phyloP scores from a whole-genome alignment of 2,113 vertebrate species.

The Saguinus imperator region DNA sequence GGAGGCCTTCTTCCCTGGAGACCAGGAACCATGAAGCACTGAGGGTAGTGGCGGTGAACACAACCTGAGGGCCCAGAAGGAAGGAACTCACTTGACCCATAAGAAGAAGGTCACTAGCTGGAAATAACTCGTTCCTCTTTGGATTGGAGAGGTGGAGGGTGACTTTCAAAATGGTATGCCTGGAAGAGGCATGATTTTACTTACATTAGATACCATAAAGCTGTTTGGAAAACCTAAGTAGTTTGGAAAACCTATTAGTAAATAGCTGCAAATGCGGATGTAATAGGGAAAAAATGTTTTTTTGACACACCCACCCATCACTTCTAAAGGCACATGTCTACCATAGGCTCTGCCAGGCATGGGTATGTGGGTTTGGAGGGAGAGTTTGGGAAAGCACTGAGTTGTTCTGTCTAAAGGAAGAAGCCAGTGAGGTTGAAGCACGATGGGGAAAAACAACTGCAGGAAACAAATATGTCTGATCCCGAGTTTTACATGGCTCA shows the following conservation, averaged over 20 bases:
- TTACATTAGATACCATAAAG: neutral
- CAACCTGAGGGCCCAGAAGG: neutral
- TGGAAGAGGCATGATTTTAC: neutral
- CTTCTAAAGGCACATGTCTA: neutral
- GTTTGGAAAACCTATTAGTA: neutral
- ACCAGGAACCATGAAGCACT: neutral
- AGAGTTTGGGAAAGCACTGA: neutral
- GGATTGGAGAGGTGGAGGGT: neutral
- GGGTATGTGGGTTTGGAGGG: neutral
- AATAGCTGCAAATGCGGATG: neutral
- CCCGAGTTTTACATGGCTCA: neutral
- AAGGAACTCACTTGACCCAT: neutral
- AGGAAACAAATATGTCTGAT: neutral
- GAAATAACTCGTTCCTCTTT: neutral
- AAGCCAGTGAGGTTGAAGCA: neutral
- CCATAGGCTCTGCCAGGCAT: neutral
- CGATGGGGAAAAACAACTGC: neutral
- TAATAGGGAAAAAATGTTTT: neutral
- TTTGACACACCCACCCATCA: neutral
- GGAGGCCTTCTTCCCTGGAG: neutral
- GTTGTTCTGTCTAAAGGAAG: neutral
- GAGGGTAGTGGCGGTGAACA: neutral
- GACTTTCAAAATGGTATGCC: neutral
- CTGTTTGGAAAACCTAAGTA: neutral
- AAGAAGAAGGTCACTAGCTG: neutral